These are phyloP conservation scores for Slavum lentiscoides DNA, from an alignment of 2,888 invertebrate species.

Conservation along the genomic window DNA sequence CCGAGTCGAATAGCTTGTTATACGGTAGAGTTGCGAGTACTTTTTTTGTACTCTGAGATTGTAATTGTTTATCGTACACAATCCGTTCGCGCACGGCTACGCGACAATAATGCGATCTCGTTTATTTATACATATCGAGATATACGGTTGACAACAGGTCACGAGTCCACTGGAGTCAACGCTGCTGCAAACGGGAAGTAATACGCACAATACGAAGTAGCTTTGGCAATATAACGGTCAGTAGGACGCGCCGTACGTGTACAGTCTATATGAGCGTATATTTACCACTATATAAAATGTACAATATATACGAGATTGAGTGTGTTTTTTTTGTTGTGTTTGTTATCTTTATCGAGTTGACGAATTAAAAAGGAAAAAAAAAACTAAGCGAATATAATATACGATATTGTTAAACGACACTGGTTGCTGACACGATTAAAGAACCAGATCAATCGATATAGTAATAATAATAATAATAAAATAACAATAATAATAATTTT, in stretches of 20 bases:
- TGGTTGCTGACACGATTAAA: too few relatives aligned
- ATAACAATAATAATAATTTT: too few relatives aligned
- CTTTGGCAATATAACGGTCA: slow-evolving; percentile 21
- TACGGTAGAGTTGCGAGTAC: too few relatives aligned
- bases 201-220: not conserved
- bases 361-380: not conserved
- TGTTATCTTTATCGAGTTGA: not conserved
- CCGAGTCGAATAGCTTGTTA: too few relatives aligned
- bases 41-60: not conserved
- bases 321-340: too few relatives aligned
- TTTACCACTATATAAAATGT: too few relatives aligned
- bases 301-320: too few relatives aligned
- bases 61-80: not conserved
- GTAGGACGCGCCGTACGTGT: not conserved
- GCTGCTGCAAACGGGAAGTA: not conserved
- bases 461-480: too few relatives aligned
- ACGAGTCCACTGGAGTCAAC: not conserved
- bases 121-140: not conserved
- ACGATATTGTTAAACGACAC: too few relatives aligned
- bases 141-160: slow-evolving; percentile 21
- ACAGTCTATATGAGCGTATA: not conserved
- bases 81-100: not conserved
- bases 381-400: not conserved
- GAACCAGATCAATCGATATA: too few relatives aligned
- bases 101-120: not conserved